Percentiles rank a stretch among this genome's conserved stretches.
Conservation (phyloP, 2,888 invertebrate genomes). For the Brachynemurus nebulosus region DNA sequence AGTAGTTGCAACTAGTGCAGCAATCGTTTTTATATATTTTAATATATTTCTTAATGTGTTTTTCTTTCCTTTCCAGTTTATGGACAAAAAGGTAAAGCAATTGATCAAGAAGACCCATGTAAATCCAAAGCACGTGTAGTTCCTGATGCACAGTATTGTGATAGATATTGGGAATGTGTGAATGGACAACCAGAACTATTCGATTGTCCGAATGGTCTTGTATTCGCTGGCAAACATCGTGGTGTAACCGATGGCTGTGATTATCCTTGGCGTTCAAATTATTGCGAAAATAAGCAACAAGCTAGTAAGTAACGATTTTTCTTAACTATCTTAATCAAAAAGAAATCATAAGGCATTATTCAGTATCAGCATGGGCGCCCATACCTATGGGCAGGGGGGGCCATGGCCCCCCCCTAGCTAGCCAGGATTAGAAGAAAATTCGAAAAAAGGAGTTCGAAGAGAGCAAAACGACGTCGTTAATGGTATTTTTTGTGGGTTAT, state of each 20-base stretch:
- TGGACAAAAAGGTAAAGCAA: conserved; percentile 23
- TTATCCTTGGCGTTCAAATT: conserved; percentile 79
- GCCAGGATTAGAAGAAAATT: too few relatives aligned
- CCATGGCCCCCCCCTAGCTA: too few relatives aligned
- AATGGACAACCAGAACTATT: conserved; percentile 69
- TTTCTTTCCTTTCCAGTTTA: conserved; percentile 13
- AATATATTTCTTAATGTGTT: too few relatives aligned
- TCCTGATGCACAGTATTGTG: conserved; percentile 68
- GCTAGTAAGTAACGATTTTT: conserved; percentile 40
- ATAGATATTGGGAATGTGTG: conserved; percentile 77
- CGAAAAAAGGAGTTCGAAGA: too few relatives aligned
- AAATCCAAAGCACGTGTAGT: conserved; percentile 63
- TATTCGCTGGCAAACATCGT: conserved; percentile 76
- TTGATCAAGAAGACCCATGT: conserved; percentile 66
- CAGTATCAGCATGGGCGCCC: too few relatives aligned
- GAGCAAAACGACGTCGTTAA: too few relatives aligned
- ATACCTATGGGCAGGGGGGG: too few relatives aligned
- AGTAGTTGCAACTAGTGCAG: too few relatives aligned
- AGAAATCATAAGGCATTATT: too few relatives aligned
- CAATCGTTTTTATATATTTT: too few relatives aligned
- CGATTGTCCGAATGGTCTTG: conserved; percentile 82
- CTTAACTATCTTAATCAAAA: neutral
- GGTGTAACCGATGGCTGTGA: conserved; percentile 84
- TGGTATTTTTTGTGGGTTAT: too few relatives aligned
- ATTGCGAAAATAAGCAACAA: conserved; percentile 71